A percentile compares a stretch with the other conserved stretches of the same genome.
These are phyloP conservation scores for Phenganax stokvisi DNA, from an alignment of 92 coral and sea anemone genomes.

Conservation along the genomic window DNA sequence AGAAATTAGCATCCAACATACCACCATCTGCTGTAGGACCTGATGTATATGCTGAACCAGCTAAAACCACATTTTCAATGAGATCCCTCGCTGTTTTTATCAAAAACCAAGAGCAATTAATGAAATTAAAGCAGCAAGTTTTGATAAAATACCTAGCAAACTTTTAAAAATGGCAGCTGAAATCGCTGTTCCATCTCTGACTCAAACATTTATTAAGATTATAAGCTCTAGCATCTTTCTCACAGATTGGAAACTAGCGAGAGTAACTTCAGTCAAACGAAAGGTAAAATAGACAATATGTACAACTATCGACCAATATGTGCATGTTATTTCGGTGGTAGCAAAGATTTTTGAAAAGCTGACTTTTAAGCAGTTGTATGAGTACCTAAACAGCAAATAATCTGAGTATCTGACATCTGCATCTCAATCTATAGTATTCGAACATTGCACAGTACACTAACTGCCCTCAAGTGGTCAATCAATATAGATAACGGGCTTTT, in stretches of 20 bases:
- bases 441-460: not conserved
- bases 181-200: not conserved
- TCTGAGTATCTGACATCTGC: not conserved
- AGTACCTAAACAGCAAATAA: not conserved
- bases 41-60: not conserved
- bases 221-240: not conserved
- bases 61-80: not conserved
- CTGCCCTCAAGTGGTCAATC: not conserved
- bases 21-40: not conserved
- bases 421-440: not conserved
- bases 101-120: not conserved
- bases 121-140: not conserved
- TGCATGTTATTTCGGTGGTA: no score
- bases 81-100: not conserved
- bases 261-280: not conserved
- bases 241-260: not conserved
- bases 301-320: not conserved
- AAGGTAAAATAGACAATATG: not conserved
- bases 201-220: not conserved
- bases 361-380: not conserved
- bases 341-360: not conserved
- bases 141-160: no score
- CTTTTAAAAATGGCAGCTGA: not conserved
- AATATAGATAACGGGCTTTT: no score
- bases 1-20: not conserved